phyloP scores from a whole-genome alignment of 2,113 vertebrate genomes.

The Xyliphius kryptos region DNA sequence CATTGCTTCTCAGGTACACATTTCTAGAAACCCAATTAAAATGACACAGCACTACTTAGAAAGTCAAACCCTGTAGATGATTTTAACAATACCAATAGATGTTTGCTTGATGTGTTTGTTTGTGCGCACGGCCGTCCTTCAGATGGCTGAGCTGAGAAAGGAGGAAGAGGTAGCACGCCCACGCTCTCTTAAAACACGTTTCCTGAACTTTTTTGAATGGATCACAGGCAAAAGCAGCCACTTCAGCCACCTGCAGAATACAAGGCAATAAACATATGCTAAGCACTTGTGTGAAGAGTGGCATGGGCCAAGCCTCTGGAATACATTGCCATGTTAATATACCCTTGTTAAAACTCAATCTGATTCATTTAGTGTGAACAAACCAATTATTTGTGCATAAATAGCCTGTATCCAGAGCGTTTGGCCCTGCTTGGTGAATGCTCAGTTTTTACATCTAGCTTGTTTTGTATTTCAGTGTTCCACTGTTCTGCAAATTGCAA shows the following conservation, averaged over 20 bases:
- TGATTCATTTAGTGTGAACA: conserved; percentile 12
- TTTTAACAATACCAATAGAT: conserved; percentile 2
- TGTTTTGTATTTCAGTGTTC: conserved; percentile 2
- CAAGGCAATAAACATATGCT: conserved; percentile 73
- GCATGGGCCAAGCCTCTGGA: conserved; percentile 52
- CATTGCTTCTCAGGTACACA: conserved; percentile 68
- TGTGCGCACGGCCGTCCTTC: conserved; percentile 41
- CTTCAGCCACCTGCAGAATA: conserved; percentile 61
- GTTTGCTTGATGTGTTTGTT: conserved; percentile 3
- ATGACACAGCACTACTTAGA: background rate
- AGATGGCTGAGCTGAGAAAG: conserved; percentile 59
- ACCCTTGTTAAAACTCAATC: conserved; percentile 15
- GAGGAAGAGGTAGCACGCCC: conserved; percentile 61
- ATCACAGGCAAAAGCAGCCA: conserved; percentile 56
- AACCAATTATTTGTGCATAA: conserved; percentile 7
- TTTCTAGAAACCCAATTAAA: too few relatives aligned
- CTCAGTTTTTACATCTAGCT: conserved; percentile 20
- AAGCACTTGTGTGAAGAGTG: conserved; percentile 45
- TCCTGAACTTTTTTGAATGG: conserved; percentile 70
- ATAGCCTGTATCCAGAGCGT: conserved; percentile 36
- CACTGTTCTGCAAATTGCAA: conserved; percentile 3
- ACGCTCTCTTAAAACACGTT: conserved; percentile 60
- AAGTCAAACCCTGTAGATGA: background rate
- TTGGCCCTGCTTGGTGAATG: conserved; percentile 33
- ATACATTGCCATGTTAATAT: conserved; percentile 4